These are phyloP conservation scores for Apamea sordens DNA, from an alignment of 2,888 invertebrate species.

Conservation along the genomic window DNA sequence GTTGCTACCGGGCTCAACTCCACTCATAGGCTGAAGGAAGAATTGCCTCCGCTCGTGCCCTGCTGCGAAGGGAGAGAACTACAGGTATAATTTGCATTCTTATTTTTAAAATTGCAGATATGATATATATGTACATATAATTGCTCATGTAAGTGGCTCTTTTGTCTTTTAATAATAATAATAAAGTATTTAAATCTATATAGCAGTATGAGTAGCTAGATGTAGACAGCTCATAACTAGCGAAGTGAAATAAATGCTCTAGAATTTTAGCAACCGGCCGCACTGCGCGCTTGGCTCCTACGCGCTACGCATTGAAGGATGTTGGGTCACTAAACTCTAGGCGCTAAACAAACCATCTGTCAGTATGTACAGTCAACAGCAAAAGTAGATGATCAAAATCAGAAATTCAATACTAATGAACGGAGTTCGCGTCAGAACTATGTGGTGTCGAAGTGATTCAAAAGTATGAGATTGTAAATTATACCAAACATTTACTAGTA, in stretches of 20 bases:
- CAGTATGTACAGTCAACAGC: too few relatives aligned
- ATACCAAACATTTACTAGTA: too few relatives aligned
- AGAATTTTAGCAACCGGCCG: neutral
- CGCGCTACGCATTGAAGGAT: neutral
- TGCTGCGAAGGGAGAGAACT: slow-evolving; percentile 87
- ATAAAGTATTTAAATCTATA: too few relatives aligned
- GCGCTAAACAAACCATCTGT: neutral
- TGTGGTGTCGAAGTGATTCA: too few relatives aligned
- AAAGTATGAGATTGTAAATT: too few relatives aligned
- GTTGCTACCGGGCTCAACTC: slow-evolving; percentile 81
- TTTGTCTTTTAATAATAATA: too few relatives aligned
- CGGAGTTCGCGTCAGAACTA: too few relatives aligned
- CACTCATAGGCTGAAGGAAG: slow-evolving; percentile 83
- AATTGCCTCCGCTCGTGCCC: slow-evolving; percentile 83
- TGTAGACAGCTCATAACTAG: neutral
- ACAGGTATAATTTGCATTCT: slow-evolving; percentile 70
- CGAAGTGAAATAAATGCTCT: neutral
- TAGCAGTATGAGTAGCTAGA: neutral
- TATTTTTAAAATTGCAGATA: neutral
- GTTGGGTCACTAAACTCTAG: neutral
- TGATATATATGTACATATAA: neutral
- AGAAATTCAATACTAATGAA: too few relatives aligned
- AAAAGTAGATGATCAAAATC: too few relatives aligned
- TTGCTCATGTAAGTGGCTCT: too few relatives aligned
- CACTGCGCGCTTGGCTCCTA: neutral